These are phyloP conservation scores for Stigmatopora nigra DNA, from an alignment of 2,113 vertebrate species.

Conservation along the genomic window DNA sequence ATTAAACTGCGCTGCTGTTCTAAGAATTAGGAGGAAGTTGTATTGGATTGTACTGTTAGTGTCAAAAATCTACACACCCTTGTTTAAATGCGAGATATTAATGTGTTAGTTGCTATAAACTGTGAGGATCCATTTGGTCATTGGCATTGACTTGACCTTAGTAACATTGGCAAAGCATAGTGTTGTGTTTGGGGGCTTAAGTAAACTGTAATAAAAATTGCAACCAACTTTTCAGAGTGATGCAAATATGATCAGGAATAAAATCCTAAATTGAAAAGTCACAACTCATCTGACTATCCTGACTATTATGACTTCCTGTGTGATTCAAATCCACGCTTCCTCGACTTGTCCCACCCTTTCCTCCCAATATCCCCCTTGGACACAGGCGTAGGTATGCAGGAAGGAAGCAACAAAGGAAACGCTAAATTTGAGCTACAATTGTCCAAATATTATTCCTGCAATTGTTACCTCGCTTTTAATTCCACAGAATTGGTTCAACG, in stretches of 20 bases:
- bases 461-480: constrained; percentile 28
- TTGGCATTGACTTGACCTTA: too few species aligned
- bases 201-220: too few species aligned
- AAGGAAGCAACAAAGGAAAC: constrained; percentile 33
- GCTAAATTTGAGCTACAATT: background rate
- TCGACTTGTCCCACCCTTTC: constrained; percentile 30
- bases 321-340: constrained; percentile 15
- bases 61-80: background rate
- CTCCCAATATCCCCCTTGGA: constrained; percentile 5
- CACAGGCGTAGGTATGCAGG: constrained; percentile 5
- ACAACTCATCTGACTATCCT: background rate
- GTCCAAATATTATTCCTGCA: constrained; percentile 17
- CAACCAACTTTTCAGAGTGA: background rate
- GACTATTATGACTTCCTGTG: constrained; percentile 11
- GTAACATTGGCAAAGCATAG: too few species aligned
- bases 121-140: too few species aligned
- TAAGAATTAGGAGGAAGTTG: background rate
- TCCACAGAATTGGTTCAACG: constrained; percentile 5
- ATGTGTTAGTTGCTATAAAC: background rate
- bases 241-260: background rate
- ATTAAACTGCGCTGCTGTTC: background rate
- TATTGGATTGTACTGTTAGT: background rate
- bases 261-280: constrained; percentile 2
- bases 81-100: background rate
- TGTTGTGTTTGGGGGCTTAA: too few species aligned